A percentile compares a stretch with the other conserved stretches of the same genome.
Evolutionary conservation across 2,888 invertebrate species (phyloP).

Genomic region (Stegophylla sp.): DNA sequence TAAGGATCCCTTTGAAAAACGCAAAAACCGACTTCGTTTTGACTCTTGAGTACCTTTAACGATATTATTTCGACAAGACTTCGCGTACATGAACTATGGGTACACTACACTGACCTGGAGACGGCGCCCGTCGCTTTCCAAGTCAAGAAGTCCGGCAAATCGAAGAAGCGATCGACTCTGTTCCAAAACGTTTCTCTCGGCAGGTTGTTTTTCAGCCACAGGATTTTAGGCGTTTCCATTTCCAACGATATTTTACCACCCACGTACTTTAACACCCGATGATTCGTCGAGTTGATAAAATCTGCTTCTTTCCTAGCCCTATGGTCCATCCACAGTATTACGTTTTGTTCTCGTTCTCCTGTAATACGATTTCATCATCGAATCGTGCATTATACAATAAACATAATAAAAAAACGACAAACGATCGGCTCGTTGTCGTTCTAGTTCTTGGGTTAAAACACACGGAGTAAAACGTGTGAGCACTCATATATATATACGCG

Average conservation of each 20-base stretch:
- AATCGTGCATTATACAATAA: too few relatives aligned
- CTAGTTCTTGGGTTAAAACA: too few relatives aligned
- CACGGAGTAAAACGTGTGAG: too few relatives aligned
- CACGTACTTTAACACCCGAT: conserved; percentile 81
- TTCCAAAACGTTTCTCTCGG: conserved; percentile 71
- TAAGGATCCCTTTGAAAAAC: too few relatives aligned
- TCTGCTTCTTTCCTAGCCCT: conserved; percentile 81
- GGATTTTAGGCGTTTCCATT: conserved; percentile 93
- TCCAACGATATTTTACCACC: conserved; percentile 94
- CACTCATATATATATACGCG: too few relatives aligned
- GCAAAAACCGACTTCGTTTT: too few relatives aligned
- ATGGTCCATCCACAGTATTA: conserved; percentile 94
- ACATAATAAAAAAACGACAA: too few relatives aligned
- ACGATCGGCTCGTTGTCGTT: too few relatives aligned
- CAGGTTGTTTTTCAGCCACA: conserved; percentile 86
- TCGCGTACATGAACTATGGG: neutral
- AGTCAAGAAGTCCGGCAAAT: conserved; percentile 85
- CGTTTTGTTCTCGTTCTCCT: conserved; percentile 77
- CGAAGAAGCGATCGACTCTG: conserved; percentile 80
- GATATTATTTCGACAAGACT: too few relatives aligned
- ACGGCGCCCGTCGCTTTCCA: conserved; percentile 86
- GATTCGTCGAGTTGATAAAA: conserved; percentile 77
- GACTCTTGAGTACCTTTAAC: too few relatives aligned
- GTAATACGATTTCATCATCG: neutral
- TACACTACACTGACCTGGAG: conserved; percentile 67